These are phyloP conservation scores for Thereuonema tuberculata DNA, from an alignment of 1,140 invertebrate genomes.

Conservation along the genomic window DNA sequence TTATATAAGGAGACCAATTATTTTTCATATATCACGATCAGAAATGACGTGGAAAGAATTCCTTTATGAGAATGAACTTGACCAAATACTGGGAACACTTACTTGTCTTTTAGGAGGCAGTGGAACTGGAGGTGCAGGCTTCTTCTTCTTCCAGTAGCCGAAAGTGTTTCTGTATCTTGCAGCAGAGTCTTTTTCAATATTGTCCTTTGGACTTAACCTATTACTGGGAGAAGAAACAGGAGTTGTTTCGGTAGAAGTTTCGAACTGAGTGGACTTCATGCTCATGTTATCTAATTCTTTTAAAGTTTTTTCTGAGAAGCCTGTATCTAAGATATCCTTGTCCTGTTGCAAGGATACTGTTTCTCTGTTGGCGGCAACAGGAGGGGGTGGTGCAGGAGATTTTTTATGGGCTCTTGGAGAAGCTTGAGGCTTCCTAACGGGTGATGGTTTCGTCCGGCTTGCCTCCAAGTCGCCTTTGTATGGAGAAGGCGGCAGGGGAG, in stretches of 20 bases:
- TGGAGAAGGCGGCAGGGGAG: constrained; percentile 8
- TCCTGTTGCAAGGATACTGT: background rate
- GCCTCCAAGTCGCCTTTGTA: too few species aligned
- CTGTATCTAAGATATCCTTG: background rate
- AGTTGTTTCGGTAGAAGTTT: background rate
- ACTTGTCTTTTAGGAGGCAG: constrained; percentile 19
- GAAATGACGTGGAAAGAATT: too few species aligned
- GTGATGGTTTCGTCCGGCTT: background rate
- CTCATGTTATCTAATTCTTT: constrained; percentile 16
- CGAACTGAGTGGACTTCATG: background rate
- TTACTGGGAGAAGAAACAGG: too few species aligned
- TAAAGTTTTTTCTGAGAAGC: constrained; percentile 10
- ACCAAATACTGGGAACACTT: too few species aligned
- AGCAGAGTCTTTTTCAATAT: too few species aligned
- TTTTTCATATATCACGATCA: too few species aligned
- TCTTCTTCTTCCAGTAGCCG: constrained; percentile 18
- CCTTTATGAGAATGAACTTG: too few species aligned
- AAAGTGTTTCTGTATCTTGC: constrained; percentile 6
- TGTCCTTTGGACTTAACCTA: too few species aligned
- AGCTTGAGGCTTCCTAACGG: background rate
- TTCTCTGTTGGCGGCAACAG: background rate
- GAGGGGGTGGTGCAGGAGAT: background rate
- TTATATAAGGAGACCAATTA: too few species aligned
- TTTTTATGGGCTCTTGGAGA: background rate
- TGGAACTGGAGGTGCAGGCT: constrained; percentile 20